These are phyloP conservation scores for Melitaea athalia DNA, from an alignment of 2,888 invertebrate species.

Conservation along the genomic window DNA sequence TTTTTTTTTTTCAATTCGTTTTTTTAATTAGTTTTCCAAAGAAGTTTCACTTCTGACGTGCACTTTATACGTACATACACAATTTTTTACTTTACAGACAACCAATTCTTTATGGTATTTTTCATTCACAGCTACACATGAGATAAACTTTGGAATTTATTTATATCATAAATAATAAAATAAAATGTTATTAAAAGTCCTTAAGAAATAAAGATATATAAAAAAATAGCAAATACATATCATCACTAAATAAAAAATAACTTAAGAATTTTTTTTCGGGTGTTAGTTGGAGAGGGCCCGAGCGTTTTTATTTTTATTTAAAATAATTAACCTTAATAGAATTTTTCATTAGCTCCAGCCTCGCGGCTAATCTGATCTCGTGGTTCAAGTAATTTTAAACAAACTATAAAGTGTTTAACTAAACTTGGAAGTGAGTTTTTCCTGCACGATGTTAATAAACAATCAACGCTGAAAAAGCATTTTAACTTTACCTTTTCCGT, in stretches of 20 bases:
- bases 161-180: too few relatives aligned
- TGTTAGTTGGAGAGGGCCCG: not conserved
- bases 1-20: too few relatives aligned
- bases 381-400: conserved; percentile 5
- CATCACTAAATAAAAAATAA: not conserved
- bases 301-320: conserved; percentile 23
- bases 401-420: conserved; percentile 11
- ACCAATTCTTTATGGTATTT: too few relatives aligned
- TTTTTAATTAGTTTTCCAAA: too few relatives aligned
- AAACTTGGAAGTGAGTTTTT: not conserved
- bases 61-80: too few relatives aligned
- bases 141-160: too few relatives aligned
- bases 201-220: not conserved
- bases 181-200: too few relatives aligned
- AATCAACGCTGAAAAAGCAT: not conserved
- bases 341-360: conserved; percentile 33
- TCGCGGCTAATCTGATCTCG: conserved; percentile 26
- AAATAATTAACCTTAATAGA: conserved; percentile 34
- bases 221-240: not conserved
- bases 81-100: too few relatives aligned
- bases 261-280: not conserved
- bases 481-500: not conserved
- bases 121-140: too few relatives aligned
- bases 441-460: not conserved
- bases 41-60: too few relatives aligned